Evolutionary conservation across 53 echinoderm and acorn worm genomes (phyloP), one percentile per base, ranked within the genome.

Genomic region (Echinometra lucunter): DNA sequence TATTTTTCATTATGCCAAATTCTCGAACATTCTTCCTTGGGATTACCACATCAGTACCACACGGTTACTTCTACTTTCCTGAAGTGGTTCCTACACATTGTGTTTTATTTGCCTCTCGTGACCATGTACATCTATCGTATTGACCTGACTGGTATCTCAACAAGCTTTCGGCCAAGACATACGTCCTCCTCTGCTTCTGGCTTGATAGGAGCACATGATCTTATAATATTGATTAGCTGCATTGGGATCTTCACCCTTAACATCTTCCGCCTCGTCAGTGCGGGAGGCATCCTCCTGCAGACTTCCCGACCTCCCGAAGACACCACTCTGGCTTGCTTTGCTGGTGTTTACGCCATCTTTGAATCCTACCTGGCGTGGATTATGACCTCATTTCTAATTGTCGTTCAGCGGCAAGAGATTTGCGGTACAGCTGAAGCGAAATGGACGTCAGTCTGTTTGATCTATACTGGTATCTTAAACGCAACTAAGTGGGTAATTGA

Each of bases 401-500:
- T 74, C 55, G 93, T 92, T 49, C 80, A 92, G 57, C 75, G 93
- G 4, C 93, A 78, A 19, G 78, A 34, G 45, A 78, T 74, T 32
- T 0, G 1, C 5, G 37, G 35, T 30, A 17, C 15, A 3, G 3
- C 4, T 0, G 15, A 57, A 21, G 37, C 19, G 15, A 78, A 35
- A 21, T 92, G 93, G 93, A 92, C 93, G 27, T 32, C 57, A 6
- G 6, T 55, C 13, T 92, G 93, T 28, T 34, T 92, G 80, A 78
- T 78, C 17, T 92, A 92, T 49, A 78, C 80, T 0, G 55, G 57
- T 27, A 74, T 80, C 57, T 21, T 92, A 2, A 92, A 92, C 35
- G 93, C 93, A 2, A 44, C 93, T 2, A 80, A 92, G 57, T 92
- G 93, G 93, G 17, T 78, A 1, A 57, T 92, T 35, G 93, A 80